Evolutionary conservation across 1,140 invertebrate genomes (phyloP).

Genomic region (Musca domestica): DNA sequence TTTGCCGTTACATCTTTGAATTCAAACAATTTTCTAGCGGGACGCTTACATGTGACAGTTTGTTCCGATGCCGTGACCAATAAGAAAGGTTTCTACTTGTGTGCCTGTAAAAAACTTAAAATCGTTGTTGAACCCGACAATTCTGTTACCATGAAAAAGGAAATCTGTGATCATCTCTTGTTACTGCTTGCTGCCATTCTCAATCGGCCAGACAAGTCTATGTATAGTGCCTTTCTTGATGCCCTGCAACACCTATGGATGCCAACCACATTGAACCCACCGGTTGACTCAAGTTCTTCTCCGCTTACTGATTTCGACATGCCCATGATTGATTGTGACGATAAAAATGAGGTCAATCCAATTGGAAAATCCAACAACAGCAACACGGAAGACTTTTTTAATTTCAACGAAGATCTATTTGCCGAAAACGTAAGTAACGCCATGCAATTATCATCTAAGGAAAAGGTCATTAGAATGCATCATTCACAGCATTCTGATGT

Average conservation of each 20-base stretch:
- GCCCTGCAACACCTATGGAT: slow-evolving; percentile 46
- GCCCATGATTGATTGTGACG: background rate
- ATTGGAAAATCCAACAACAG: background rate
- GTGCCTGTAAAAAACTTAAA: slow-evolving; percentile 46
- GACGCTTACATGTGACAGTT: slow-evolving; percentile 42
- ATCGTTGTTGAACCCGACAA: slow-evolving; percentile 50
- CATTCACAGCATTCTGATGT: background rate
- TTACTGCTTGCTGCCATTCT: slow-evolving; percentile 44
- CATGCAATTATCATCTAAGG: too few species aligned
- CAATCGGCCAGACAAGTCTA: slow-evolving; percentile 39
- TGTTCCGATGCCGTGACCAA: slow-evolving; percentile 35
- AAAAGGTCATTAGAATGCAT: too few species aligned
- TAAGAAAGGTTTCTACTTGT: slow-evolving; percentile 36
- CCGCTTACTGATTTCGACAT: background rate
- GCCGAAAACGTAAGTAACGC: slow-evolving; percentile 34
- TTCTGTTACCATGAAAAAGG: slow-evolving; percentile 49
- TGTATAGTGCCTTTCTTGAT: slow-evolving; percentile 41
- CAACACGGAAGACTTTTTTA: slow-evolving; percentile 40
- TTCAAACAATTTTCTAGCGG: slow-evolving; percentile 42
- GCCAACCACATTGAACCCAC: slow-evolving; percentile 38
- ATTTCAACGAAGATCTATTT: slow-evolving; percentile 42
- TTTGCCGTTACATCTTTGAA: slow-evolving; percentile 45
- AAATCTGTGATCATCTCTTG: slow-evolving; percentile 50
- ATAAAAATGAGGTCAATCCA: background rate
- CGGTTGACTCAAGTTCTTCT: slow-evolving; percentile 29